Conservation (phyloP, 2,113 vertebrate genomes). For the Saccopteryx bilineata region DNA sequence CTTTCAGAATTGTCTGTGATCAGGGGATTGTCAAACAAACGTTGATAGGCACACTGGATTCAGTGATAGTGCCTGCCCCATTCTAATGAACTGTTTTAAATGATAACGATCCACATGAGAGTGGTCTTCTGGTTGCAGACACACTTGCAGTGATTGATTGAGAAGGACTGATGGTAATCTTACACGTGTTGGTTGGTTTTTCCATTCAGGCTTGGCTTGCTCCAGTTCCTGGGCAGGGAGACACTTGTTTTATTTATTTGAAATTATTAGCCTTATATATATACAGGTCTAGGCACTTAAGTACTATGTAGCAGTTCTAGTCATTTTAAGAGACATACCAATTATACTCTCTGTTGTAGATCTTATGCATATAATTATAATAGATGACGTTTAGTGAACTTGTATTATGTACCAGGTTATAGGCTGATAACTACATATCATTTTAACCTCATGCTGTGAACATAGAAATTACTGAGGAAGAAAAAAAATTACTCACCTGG, state of each 20-base stretch:
- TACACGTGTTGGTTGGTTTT: background rate
- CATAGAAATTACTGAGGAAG: constrained; percentile 19
- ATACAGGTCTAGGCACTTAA: background rate
- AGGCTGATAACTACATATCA: background rate
- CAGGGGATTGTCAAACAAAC: constrained; percentile 43
- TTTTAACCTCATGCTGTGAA: constrained; percentile 15
- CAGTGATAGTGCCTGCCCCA: background rate
- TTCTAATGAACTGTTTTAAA: background rate
- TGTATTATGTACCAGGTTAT: background rate
- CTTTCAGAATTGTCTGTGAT: constrained; percentile 25
- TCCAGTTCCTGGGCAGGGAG: background rate
- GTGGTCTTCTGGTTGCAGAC: background rate
- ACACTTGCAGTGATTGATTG: background rate
- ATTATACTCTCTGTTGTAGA: background rate
- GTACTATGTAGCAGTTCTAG: background rate
- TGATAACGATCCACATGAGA: background rate
- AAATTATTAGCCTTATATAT: background rate
- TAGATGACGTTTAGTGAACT: constrained; percentile 7
- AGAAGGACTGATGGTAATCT: background rate
- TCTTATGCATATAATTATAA: background rate
- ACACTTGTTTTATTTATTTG: background rate
- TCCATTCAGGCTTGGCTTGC: background rate
- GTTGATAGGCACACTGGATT: background rate
- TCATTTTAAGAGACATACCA: background rate
- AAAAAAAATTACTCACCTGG: background rate